Base-by-base conservation (phyloP, 2,888 invertebrate genomes). In the Drosophila nr. perissopoda region DNA sequence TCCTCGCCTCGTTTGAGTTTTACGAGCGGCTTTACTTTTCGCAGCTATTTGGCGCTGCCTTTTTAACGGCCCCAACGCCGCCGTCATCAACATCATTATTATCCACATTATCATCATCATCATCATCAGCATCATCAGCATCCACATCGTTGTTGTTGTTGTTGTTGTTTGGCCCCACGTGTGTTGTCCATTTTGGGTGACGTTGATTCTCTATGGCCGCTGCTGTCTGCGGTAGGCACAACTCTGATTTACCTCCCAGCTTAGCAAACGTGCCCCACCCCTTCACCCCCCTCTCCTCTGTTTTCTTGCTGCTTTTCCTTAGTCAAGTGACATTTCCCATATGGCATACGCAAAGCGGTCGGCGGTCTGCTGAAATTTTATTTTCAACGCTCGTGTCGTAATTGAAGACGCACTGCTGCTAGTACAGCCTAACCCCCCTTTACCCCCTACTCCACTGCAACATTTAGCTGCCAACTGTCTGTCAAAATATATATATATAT, bases 11-110 rank as follows among this genome's bases (percentile, higher is more conserved):
- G 90, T 89, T 89, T 86, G 86, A 86, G 86, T 89, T 86, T 89
- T 86, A 89, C 86, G 86, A 89, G 86, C 86, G 88, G 88, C 86
- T 85, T 86, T 89, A 86, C 86, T 86, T 86, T 88, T 88, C 88
- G 89, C 86, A 88, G 90, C 88, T 89, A 86, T 86, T 86, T 83
- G 82, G 76, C 85, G 79, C 73, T 89, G 85, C 82, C 86, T 89
- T 89, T 89, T 85, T 85, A 85, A 85, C 85, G 78, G 85, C 70
- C 77, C 71, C 76, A 74, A 38, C 62, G 60, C 58, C 77, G 42
- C 38, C 76, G 36, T 65, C 76, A 57, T n/a, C 27, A 18, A 7
- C 36, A 18, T 54, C 18, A n/a, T 53, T 56, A 65, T 25, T 70
- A 40, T 31, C 38, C 48, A 1, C 64, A 64, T 21, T 57, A 62